Evolutionary conservation across 2,113 vertebrate species (phyloP).

Genomic region (Seriola quinqueradiata): DNA sequence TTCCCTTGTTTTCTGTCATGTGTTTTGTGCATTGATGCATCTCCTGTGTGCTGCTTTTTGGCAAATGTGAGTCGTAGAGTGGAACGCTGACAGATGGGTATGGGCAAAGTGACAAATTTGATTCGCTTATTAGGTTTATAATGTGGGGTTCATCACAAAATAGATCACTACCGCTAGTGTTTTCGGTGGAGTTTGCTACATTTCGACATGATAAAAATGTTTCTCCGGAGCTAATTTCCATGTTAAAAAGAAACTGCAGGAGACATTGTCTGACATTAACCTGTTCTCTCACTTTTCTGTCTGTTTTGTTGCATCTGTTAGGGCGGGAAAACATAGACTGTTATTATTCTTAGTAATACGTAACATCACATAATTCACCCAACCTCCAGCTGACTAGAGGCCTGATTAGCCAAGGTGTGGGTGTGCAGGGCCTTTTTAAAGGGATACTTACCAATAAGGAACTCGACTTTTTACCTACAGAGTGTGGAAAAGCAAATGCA

Average conservation of each 20-base stretch:
- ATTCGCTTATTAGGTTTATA: conserved; percentile 8
- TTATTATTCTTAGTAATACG: not conserved
- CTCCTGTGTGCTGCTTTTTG: not conserved
- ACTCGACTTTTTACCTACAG: not conserved
- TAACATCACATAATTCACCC: not conserved
- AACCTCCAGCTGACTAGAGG: not conserved
- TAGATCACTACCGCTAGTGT: not conserved
- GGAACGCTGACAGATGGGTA: not conserved
- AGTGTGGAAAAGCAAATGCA: conserved; percentile 14
- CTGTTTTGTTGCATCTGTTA: not conserved
- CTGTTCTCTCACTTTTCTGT: not conserved
- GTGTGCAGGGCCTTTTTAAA: not conserved
- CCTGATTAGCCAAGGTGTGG: not conserved
- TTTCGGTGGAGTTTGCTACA: not conserved
- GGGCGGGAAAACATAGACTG: not conserved
- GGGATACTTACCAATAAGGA: not conserved
- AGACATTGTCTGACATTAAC: not conserved
- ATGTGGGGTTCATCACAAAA: not conserved
- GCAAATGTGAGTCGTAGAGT: not conserved
- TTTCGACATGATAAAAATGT: not conserved
- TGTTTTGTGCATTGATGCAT: not conserved
- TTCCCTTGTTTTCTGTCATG: not conserved
- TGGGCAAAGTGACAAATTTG: conserved; percentile 14
- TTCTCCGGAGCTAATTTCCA: too few species aligned
- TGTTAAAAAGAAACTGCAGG: not conserved